Percentiles rank a stretch among this genome's conserved stretches.
Conservation (phyloP, 2,113 vertebrate genomes). For the Thunnus maccoyii region DNA sequence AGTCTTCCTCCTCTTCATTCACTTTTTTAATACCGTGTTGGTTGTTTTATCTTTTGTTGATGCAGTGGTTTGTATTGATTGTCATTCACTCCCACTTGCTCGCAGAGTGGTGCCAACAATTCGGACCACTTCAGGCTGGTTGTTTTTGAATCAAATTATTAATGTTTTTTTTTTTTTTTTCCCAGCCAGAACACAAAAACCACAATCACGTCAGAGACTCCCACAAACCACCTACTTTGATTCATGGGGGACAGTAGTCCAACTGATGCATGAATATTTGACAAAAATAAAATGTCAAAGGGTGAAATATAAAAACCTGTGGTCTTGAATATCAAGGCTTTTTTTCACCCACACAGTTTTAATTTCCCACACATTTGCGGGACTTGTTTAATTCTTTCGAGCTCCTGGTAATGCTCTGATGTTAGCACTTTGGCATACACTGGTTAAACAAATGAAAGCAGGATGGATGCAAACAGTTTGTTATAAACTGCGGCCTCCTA, state of each 20-base stretch:
- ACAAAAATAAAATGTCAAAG: conserved; percentile 39
- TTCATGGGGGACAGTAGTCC: conserved; percentile 43
- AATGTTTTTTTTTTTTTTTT: not conserved
- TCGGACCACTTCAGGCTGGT: conserved; percentile 26
- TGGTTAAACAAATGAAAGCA: not conserved
- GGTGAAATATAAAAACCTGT: conserved; percentile 7
- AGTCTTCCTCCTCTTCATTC: conserved; percentile 49
- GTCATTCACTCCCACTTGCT: conserved; percentile 69
- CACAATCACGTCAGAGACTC: conserved; percentile 51
- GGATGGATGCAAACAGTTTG: not conserved
- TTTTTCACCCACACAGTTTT: conserved; percentile 9
- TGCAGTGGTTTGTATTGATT: conserved; percentile 62
- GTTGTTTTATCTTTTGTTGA: conserved; percentile 59
- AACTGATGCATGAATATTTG: conserved; percentile 35
- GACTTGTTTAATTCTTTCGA: not conserved
- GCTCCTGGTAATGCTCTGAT: not conserved
- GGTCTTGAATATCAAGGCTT: not conserved
- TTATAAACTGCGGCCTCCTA: not conserved
- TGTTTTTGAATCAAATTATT: conserved; percentile 46
- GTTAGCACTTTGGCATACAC: not conserved
- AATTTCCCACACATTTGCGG: not conserved
- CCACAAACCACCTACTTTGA: conserved; percentile 50
- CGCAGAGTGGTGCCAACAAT: conserved; percentile 46
- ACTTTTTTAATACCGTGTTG: conserved; percentile 35
- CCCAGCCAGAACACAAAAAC: conserved; percentile 38